These are phyloP conservation scores for Acrocephalus arundinaceus DNA, from an alignment of 2,113 vertebrate species.

Conservation along the genomic window DNA sequence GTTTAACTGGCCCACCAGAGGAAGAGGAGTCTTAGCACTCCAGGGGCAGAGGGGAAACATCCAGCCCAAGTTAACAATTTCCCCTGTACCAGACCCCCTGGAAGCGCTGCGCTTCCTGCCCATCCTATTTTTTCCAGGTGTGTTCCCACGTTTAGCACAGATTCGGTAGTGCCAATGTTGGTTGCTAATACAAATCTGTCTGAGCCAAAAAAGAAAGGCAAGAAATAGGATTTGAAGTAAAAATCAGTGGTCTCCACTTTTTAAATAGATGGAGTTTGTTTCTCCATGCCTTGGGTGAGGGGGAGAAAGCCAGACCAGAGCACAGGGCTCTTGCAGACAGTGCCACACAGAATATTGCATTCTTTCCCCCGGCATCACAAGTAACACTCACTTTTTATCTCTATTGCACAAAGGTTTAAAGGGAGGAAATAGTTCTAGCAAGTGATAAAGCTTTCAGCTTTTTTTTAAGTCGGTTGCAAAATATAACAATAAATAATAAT, in stretches of 20 bases:
- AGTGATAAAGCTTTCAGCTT: slow-evolving; percentile 51
- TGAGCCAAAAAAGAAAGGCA: not conserved
- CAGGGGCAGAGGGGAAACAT: slow-evolving; percentile 45
- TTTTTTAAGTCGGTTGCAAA: not conserved
- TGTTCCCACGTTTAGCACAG: not conserved
- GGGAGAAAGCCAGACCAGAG: not conserved
- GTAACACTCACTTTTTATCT: slow-evolving; percentile 78
- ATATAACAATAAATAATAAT: not conserved
- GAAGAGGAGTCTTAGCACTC: slow-evolving; percentile 12
- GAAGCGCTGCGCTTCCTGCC: not conserved
- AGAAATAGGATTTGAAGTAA: not conserved
- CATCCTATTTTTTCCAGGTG: not conserved
- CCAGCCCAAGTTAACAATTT: not conserved
- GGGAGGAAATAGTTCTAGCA: slow-evolving; percentile 76
- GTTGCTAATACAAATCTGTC: not conserved
- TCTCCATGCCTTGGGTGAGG: not conserved
- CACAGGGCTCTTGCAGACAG: slow-evolving; percentile 13
- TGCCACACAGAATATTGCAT: slow-evolving; percentile 49
- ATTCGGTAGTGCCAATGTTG: not conserved
- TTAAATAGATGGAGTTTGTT: not conserved
- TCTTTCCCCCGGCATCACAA: slow-evolving; percentile 28
- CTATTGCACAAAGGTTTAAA: slow-evolving; percentile 61
- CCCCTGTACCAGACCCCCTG: not conserved
- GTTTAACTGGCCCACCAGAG: slow-evolving; percentile 6
- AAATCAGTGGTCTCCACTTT: not conserved